Conservation (phyloP, 2,113 vertebrate genomes). For the Astur gentilis region DNA sequence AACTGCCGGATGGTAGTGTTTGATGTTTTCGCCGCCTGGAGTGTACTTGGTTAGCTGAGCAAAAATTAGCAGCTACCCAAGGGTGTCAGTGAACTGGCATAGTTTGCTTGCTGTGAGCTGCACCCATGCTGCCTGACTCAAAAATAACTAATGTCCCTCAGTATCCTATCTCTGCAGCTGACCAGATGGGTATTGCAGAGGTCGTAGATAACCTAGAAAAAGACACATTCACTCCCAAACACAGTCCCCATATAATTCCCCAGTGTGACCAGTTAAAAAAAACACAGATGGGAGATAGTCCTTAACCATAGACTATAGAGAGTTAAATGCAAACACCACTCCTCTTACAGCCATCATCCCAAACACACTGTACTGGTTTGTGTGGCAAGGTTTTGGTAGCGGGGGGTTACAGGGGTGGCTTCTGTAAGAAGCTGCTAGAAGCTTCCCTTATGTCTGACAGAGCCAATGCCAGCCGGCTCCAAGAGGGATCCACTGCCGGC, state of each 20-base stretch:
- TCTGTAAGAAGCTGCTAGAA: no score
- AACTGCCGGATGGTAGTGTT: not conserved
- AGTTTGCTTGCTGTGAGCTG: not conserved
- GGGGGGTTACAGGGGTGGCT: no score
- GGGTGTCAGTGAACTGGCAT: not conserved
- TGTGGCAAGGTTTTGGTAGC: no score
- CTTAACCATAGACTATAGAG: not conserved
- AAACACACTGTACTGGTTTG: no score
- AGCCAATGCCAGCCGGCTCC: no score
- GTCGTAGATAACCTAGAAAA: not conserved
- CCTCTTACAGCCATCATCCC: not conserved
- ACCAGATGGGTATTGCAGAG: not conserved
- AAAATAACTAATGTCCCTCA: not conserved
- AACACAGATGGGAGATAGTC: not conserved
- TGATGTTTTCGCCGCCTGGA: not conserved
- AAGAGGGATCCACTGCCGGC: no score
- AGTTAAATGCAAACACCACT: not conserved
- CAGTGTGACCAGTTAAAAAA: not conserved
- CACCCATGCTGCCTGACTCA: not conserved
- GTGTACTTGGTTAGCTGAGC: not conserved
- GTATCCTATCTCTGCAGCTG: not conserved
- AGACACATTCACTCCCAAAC: not conserved
- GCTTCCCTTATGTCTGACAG: no score
- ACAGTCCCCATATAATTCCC: not conserved
- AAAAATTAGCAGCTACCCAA: not conserved